phyloP scores from a whole-genome alignment of 2,113 vertebrate genomes.

The Nothobranchius furzeri region DNA sequence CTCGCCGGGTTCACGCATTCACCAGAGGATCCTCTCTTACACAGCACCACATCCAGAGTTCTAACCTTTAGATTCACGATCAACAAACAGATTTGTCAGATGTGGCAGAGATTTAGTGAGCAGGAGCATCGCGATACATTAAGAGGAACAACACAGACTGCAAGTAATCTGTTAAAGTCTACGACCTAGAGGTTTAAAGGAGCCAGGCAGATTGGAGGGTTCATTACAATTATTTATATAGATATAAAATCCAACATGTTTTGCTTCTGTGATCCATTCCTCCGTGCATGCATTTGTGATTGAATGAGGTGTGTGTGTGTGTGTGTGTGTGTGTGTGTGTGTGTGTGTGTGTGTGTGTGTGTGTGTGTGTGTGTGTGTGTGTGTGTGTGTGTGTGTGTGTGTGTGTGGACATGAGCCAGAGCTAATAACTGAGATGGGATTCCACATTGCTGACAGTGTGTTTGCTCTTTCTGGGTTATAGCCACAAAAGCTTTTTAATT shows the following conservation, averaged over 20 bases:
- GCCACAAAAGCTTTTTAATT: constrained; percentile 73
- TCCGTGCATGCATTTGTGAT: too few relatives aligned
- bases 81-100: constrained; percentile 17
- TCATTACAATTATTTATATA: constrained; percentile 59
- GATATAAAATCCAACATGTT: too few relatives aligned
- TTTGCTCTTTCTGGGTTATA: constrained; percentile 55
- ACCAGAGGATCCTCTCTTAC: constrained; percentile 1
- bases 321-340: too few relatives aligned
- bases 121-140: constrained; percentile 9
- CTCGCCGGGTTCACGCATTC: constrained; percentile 13
- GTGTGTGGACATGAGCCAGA: constrained; percentile 51
- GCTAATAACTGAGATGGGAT: constrained; percentile 66
- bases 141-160: constrained; percentile 35
- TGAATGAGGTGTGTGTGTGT: too few relatives aligned
- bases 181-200: constrained; percentile 51
- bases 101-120: constrained; percentile 22
- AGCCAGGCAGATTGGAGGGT: constrained; percentile 51
- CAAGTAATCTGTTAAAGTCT: constrained; percentile 64
- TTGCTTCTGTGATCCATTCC: neutral
- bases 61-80: constrained; percentile 4
- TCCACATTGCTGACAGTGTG: constrained; percentile 61
- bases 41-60: neutral
- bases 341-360: too few relatives aligned
- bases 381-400: constrained; percentile 5
- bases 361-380: neutral